Evolutionary conservation across 2,888 invertebrate genomes (phyloP), one percentile per base, ranked within the genome.

Genomic region (Ethmia dodecea): DNA sequence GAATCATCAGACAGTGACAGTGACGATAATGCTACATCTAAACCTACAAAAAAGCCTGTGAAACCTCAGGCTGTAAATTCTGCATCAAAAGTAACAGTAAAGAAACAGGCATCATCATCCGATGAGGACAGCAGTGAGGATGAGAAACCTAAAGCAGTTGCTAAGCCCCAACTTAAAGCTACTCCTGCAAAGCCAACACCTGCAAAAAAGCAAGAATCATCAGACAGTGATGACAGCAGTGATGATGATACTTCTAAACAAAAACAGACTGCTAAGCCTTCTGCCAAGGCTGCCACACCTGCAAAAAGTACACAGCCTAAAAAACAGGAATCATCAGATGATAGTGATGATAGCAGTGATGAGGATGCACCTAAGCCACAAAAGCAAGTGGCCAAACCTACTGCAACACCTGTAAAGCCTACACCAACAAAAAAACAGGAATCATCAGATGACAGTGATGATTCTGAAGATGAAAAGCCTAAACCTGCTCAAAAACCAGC

Each of bases 381-480:
- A 16, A 58, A 57, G 42, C 39, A 40, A 31, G 45, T 47, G 4
- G 40, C 47, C 15, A 48, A 52, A 35, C 31, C 43, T 14, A 43
- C 25, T n/a, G 10, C 27, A 35, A 37, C 46, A 14, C 37, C 40
- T 24, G 44, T 37, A 6, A 49, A 54, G 43, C 35, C 45, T 12
- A 26, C 46, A n/a, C 46, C 45, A 16, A 40, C 28, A 34, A 54
- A 45, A 38, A 60, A 47, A 31, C 52, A 50, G 31, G 60, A 52
- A 29, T 55, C 58, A 13, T 57, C 57, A 13, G 63, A 64, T 28
- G 61, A 61, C 15, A 50, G 50, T 30, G 71, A 73, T 25, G 63
- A 64, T 28, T 80, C 79, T 45, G 74, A 75, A 14, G 74, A 77
- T 37, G 83, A 86, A 29, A 71, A 71, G 16, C 69, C 67, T 14